Base-by-base conservation (phyloP, 2,888 invertebrate genomes). In the Uropetala carovei region DNA sequence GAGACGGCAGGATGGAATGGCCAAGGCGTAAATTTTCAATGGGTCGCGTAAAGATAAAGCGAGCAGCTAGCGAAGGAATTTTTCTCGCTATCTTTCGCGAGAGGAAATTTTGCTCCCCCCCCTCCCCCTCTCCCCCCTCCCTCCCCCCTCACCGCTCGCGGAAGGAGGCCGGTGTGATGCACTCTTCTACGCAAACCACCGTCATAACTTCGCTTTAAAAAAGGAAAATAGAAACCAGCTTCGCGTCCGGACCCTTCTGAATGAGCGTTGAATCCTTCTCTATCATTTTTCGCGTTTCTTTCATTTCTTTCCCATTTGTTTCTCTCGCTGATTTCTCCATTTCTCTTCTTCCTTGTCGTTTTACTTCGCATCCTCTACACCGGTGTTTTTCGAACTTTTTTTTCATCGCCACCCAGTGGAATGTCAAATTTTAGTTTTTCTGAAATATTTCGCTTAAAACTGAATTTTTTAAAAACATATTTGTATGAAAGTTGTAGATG, bases 1-100 rank as follows among this genome's bases (percentile, higher is more conserved):
- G 75, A 22, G 22, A 27, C 75, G 75, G 22, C 27, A 13, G 22
- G 22, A 75, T 27, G 75, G 75, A 75, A 75, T 75, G 22, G 22
- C 27, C 27, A 27, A 75, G 75, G 75, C 75, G 75, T 75, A 75
- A 22, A 75, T 75, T 75, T 75, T 10, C 75, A 75, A 13, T 27
- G 75, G n/a, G 75, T n/a, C 75, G 75, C n/a, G 75, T 27, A 8
- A 43, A 75, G 75, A 75, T 75, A 75, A 75, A 27, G 75, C 68
- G 0, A n/a, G 68, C 18, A 68, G 68, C 68, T 18, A 75, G 75
- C 22, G 27, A 22, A 75, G 75, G 75, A 75, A 75, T 75, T 75
- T 27, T 75, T 75, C 27, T 75, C 75, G 11, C 64, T 13, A 27
- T 75, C 27, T 75, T 27, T 0, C 64, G 18, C 14, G 13, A 18